phyloP scores from a whole-genome alignment of 2,797 vertebrate species.

The Muscicapa striata region DNA sequence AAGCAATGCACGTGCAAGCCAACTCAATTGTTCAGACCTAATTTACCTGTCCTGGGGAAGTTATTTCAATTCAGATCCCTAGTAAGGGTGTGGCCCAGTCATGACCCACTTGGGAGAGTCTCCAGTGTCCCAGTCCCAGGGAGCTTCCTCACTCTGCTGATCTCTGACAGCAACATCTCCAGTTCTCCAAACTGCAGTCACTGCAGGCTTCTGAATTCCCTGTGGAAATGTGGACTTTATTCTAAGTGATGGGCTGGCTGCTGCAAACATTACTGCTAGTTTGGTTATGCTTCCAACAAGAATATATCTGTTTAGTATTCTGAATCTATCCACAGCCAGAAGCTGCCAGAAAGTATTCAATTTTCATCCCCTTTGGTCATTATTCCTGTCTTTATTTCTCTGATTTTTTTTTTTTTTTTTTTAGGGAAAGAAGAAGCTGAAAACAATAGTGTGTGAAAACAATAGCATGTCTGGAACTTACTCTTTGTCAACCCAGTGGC shows the following conservation, averaged over 20 bases:
- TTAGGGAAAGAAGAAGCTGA: background rate
- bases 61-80: background rate
- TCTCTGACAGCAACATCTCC: accelerated
- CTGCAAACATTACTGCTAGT: background rate
- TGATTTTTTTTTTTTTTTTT: background rate
- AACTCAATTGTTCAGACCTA: background rate
- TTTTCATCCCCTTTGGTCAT: background rate
- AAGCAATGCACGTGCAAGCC: background rate
- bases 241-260: background rate
- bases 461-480: background rate
- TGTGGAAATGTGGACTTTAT: background rate
- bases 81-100: background rate
- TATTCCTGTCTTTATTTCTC: background rate
- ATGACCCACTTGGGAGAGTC: accelerated
- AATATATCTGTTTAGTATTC: background rate
- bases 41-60: background rate
- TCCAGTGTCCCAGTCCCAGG: too few species aligned
- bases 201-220: background rate
- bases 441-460: background rate
- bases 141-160: background rate
- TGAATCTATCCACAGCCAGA: background rate
- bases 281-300: background rate
- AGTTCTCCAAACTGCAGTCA: background rate
- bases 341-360: background rate
- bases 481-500: background rate